Evolutionary conservation across 35 echinoderm and acorn worm species (phyloP), one percentile per base, ranked within the genome.

Genomic region (Heliocidaris erythrogramma): DNA sequence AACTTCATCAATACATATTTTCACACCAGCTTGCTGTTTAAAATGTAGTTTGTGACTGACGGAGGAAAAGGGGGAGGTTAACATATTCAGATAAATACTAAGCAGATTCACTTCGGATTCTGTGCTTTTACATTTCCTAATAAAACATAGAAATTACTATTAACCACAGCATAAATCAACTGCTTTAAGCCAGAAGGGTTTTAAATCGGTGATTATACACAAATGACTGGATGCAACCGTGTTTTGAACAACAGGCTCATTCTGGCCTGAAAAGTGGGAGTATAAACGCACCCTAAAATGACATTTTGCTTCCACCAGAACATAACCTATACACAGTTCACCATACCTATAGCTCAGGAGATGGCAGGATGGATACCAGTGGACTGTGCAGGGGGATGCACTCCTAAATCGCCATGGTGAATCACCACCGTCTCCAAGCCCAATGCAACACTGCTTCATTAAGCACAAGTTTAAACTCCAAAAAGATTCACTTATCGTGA

Each of bases 371-470:
- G 21, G 65, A 78, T 78, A 78, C 65, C 65, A 78, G 65, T 78
- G 17, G 65, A 78, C 65, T 78, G 65, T 78, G n/a, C n/a, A n/a
- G n/a, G n/a, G 65, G 65, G 65, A 78, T 78, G 65, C 65, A 78
- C 18, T 78, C 16, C 60, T 69, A 21, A 18, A 78, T 78, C 60
- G 21, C 65, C 65, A n/a, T 78, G 65, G 65, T 78, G 65, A 78
- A 27, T 78, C 65, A 78, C 65, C 65, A 78, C 27, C 65, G 18
- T 78, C 27, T 78, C 65, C 65, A n/a, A 78, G 24, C 65, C 65
- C 65, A 78, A 27, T n/a, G 60, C 65, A 78, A 78, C 65, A 78
- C 27, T 78, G 65, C 18, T 78, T 78, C 65, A 78, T 78, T 78
- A 78, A n/a, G 21, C 65, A 78, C 65, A 78, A n/a, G 65, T 78